Conservation (phyloP, 1,140 invertebrate genomes). For the Telenomus remus region DNA sequence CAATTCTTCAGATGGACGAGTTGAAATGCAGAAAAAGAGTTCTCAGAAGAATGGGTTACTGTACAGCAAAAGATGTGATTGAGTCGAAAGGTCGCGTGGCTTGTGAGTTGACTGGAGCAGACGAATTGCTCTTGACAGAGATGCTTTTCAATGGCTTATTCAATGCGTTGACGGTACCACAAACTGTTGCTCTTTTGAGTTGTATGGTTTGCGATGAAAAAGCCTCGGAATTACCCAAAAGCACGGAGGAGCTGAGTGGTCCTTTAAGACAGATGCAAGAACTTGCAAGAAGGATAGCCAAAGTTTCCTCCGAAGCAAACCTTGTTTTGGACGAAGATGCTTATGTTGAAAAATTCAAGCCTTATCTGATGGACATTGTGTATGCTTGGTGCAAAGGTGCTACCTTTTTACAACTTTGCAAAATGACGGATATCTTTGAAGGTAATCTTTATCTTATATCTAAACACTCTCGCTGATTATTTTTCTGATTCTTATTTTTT, state of each 20-base stretch:
- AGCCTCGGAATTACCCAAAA: slow-evolving; percentile 86
- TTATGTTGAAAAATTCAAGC: slow-evolving; percentile 96
- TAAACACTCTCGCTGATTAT: no score
- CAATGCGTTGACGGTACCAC: slow-evolving; percentile 87
- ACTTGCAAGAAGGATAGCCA: slow-evolving; percentile 91
- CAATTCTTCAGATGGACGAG: slow-evolving; percentile 97
- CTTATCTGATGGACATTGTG: slow-evolving; percentile 98
- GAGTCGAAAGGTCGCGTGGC: slow-evolving; percentile 97
- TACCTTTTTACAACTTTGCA: slow-evolving; percentile 93
- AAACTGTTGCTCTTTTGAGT: slow-evolving; percentile 91
- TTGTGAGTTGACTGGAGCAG: slow-evolving; percentile 97
- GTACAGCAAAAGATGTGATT: slow-evolving; percentile 95
- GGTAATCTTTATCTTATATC: no score
- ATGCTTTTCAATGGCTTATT: slow-evolving; percentile 98
- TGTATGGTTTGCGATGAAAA: slow-evolving; percentile 99
- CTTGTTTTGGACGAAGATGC: slow-evolving; percentile 91
- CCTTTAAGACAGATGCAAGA: slow-evolving; percentile 89
- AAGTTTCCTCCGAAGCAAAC: slow-evolving; percentile 93
- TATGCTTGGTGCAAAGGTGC: slow-evolving; percentile 96
- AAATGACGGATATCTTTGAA: slow-evolving; percentile 99
- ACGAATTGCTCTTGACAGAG: slow-evolving; percentile 98
- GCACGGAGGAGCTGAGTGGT: slow-evolving; percentile 90
- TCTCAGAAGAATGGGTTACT: slow-evolving; percentile 92
- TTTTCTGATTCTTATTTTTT: no score
- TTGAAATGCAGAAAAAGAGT: slow-evolving; percentile 96